Evolutionary conservation across 2,113 vertebrate genomes (phyloP), one percentile per base, ranked within the genome.

Genomic region (Lagopus leucura): DNA sequence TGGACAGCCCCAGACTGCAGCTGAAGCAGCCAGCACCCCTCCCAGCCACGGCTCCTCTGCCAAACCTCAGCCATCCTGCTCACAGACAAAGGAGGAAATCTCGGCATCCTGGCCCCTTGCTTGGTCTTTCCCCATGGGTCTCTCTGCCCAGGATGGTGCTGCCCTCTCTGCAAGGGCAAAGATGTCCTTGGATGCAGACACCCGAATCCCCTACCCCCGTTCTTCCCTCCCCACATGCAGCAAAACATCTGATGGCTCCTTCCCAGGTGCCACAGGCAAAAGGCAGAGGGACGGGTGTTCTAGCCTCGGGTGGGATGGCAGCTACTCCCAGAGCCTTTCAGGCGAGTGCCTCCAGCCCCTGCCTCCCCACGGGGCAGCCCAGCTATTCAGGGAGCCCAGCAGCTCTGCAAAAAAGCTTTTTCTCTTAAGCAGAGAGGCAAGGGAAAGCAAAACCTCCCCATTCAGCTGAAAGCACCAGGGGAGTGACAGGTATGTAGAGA

Each of bases 101-200:
- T 32, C 25, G 1, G 0, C 0, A 3, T 32, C 52, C 69, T 67
- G 36, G 19, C 32, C 5, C 1, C 13, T 8, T 0, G 1, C 16
- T 3, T 30, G 28, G 48, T 48, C 4, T 82, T 43, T 64, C 52
- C 27, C 11, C 2, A 0, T 1, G 15, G 10, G 54, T 76, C 15
- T 14, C 6, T 1, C 22, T 34, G 28, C 43, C 42, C 66, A 17
- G 22, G 40, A 45, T 5, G 25, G 8, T 72, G 8, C 60, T 64
- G 25, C n/a, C 24, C 17, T 11, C 42, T 47, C 71, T 11, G 28
- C 36, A 22, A 32, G 17, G 30, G 20, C 21, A 19, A 55, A 42
- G 36, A 57, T 6, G 27, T 14, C 25, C 43, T 4, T 38, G 28
- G 55, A 74, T 61, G 27, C 1, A 3, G 32, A 28, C 7, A 20